phyloP scores from a whole-genome alignment of 2,113 vertebrate genomes.

The Epinephelus cyanopodus region DNA sequence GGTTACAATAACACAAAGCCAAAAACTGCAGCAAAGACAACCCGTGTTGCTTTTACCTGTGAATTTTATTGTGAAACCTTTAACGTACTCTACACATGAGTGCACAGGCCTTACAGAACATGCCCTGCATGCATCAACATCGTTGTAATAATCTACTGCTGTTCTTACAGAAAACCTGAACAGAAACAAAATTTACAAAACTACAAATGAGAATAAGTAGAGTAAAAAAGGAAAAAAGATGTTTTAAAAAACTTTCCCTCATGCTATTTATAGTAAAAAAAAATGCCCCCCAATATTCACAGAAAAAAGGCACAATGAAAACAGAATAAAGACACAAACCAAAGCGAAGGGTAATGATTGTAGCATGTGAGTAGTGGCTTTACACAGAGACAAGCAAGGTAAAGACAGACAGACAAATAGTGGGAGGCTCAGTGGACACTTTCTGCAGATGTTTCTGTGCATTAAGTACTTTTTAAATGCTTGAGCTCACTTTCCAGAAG shows the following conservation, averaged over 20 bases:
- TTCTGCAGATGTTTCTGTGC: slow-evolving; percentile 44
- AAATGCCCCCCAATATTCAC: slow-evolving; percentile 32
- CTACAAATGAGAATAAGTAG: slow-evolving; percentile 42
- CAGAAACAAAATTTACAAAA: slow-evolving; percentile 66
- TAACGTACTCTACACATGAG: slow-evolving; percentile 61
- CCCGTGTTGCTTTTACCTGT: slow-evolving; percentile 46
- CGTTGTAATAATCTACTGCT: slow-evolving; percentile 41
- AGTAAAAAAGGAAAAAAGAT: slow-evolving; percentile 15
- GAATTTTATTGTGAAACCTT: slow-evolving; percentile 75
- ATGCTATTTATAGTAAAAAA: slow-evolving; percentile 41
- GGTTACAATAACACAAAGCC: background rate
- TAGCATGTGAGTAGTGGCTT: slow-evolving; percentile 37
- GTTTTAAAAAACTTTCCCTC: slow-evolving; percentile 23
- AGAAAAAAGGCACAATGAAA: slow-evolving; percentile 40
- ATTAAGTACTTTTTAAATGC: slow-evolving; percentile 25
- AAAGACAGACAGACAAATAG: background rate
- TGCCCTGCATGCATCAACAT: slow-evolving; percentile 79
- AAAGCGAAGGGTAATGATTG: slow-evolving; percentile 3
- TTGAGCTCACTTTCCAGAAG: slow-evolving; percentile 49
- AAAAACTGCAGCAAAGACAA: background rate
- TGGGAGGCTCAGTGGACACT: slow-evolving; percentile 1
- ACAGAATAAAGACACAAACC: slow-evolving; percentile 1
- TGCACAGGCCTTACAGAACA: slow-evolving; percentile 75
- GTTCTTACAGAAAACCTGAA: slow-evolving; percentile 39
- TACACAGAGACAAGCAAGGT: slow-evolving; percentile 11